phyloP scores from a whole-genome alignment of 2,113 vertebrate species.

The Notarius quadriscutis region DNA sequence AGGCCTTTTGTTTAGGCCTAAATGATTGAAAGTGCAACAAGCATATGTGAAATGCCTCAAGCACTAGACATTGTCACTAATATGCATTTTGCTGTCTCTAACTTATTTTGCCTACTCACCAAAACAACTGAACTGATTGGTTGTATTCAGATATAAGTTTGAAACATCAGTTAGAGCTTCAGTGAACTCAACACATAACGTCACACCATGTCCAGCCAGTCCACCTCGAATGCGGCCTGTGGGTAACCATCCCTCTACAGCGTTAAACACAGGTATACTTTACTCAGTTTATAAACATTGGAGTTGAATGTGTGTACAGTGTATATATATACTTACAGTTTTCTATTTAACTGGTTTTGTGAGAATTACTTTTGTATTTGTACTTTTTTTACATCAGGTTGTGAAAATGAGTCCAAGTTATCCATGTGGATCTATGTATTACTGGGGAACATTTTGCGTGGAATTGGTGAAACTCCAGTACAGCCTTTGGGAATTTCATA shows the following conservation, averaged over 20 bases:
- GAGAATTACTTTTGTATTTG: neutral
- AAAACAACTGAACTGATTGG: slow-evolving; percentile 66
- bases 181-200: slow-evolving; percentile 75
- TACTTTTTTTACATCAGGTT: slow-evolving; percentile 64
- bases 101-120: neutral
- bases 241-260: slow-evolving; percentile 64
- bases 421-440: slow-evolving; percentile 85
- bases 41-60: neutral
- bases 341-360: neutral
- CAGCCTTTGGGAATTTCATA: slow-evolving; percentile 83
- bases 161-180: slow-evolving; percentile 75
- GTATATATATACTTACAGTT: neutral
- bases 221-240: slow-evolving; percentile 63
- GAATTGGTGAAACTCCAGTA: slow-evolving; percentile 83
- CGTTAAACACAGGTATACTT: slow-evolving; percentile 63
- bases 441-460: slow-evolving; percentile 81
- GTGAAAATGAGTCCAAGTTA: slow-evolving; percentile 73
- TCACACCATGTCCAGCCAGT: slow-evolving; percentile 78
- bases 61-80: neutral
- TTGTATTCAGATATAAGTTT: slow-evolving; percentile 82
- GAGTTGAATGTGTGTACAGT: neutral
- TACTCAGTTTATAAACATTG: neutral
- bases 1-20: neutral
- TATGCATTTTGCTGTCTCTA: neutral
- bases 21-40: neutral